Evolutionary conservation across 2,888 invertebrate genomes (phyloP).

Genomic region (Pandemis corylana): DNA sequence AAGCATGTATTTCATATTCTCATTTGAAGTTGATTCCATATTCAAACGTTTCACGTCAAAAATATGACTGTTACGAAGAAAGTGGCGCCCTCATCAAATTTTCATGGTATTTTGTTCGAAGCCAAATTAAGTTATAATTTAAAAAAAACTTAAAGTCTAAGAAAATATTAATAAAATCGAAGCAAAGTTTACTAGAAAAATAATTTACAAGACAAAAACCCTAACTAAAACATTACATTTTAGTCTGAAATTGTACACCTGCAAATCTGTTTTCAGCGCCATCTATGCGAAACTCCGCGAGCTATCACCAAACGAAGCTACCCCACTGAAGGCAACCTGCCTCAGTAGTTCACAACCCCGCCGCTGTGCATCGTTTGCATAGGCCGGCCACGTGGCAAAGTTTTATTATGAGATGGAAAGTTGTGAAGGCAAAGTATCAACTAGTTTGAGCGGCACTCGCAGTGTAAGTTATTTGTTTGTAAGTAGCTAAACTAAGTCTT

Average conservation of each 20-base stretch:
- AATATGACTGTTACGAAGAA: no score
- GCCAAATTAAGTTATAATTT: no score
- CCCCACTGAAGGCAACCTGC: not conserved
- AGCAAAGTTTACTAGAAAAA: not conserved
- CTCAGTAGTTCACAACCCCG: slow-evolving; percentile 25
- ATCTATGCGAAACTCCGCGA: not conserved
- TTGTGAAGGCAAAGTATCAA: not conserved
- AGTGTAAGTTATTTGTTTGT: not conserved
- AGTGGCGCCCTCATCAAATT: no score
- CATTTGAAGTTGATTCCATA: no score
- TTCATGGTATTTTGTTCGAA: no score
- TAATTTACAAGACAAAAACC: not conserved
- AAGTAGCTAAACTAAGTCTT: not conserved
- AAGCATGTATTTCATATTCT: no score
- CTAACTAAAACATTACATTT: not conserved
- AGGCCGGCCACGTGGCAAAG: slow-evolving; percentile 6
- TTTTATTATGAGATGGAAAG: not conserved
- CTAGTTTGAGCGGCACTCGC: not conserved
- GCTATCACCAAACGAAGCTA: not conserved
- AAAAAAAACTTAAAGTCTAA: no score
- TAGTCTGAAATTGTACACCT: not conserved
- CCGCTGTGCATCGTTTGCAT: not conserved
- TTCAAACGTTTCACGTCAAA: no score
- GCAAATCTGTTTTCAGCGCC: slow-evolving; percentile 15
- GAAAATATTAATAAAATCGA: not conserved